A percentile compares a stretch with the other conserved stretches of the same genome.
Conservation (phyloP, 1,140 invertebrate genomes). For the Camponotus floridanus region DNA sequence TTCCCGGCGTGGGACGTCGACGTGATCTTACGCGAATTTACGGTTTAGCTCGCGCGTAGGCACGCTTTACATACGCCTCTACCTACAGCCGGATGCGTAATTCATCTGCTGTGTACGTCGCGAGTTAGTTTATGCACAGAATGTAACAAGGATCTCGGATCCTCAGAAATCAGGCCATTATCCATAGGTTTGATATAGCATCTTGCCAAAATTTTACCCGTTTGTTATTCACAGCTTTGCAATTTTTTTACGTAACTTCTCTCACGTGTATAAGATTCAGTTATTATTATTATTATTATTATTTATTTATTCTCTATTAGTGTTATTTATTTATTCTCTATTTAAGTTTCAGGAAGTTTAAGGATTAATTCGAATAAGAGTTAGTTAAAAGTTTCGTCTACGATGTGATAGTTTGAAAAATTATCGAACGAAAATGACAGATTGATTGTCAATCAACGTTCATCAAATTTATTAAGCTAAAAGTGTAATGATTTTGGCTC, state of each 20-base stretch:
- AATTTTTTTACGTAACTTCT: not conserved
- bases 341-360: not conserved
- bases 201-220: not conserved
- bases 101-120: constrained; percentile 29
- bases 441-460: constrained; percentile 67
- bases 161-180: not conserved
- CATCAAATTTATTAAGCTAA: constrained; percentile 64
- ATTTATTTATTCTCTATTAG: not conserved
- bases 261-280: not conserved
- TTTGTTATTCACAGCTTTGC: not conserved
- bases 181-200: not conserved
- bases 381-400: not conserved
- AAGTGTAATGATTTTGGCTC: not conserved
- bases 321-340: not conserved
- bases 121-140: constrained; percentile 13
- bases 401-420: not conserved
- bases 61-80: constrained; percentile 39
- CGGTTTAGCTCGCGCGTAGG: constrained; percentile 62
- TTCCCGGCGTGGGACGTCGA: constrained; percentile 60
- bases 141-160: constrained; percentile 13
- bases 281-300: too few relatives aligned
- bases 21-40: constrained; percentile 68
- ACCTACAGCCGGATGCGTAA: constrained; percentile 46
- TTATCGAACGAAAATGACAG: not conserved
- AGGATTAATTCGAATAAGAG: too few relatives aligned